Base-by-base conservation (phyloP, 2,113 vertebrate genomes). In the Corythoichthys intestinalis region DNA sequence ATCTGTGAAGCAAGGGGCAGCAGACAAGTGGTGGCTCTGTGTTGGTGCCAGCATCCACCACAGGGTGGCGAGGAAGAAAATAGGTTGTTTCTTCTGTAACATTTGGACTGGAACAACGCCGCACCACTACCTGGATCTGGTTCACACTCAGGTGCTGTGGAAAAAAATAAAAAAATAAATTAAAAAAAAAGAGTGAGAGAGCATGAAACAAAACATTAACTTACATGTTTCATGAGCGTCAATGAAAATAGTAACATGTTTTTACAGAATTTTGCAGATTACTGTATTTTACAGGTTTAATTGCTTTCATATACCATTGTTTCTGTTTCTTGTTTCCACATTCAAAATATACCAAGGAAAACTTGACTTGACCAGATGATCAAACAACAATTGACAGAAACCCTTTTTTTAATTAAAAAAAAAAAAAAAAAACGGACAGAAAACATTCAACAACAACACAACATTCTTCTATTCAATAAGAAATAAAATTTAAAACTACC, bases 11-110 rank as follows among this genome's bases (percentile, higher is more conserved):
- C 72, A 89, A 86, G 3, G 86, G 87, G 47, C 88, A 83, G 76
- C 80, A 83, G 66, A 74, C 57, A 62, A 90, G 74, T 0, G 78
- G 89, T 0, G 88, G 90, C 59, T 92, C 91, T n/a, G 89, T 92
- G 82, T 92, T 91, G 56, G 90, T 91, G 69, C 84, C 85, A 1
- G 89, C 87, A 2, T 92, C 90, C 58, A 86, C 89, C 57, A 86
- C 71, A 1, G 82, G 79, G 65, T 79, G 81, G 38, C 83, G 86
- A 28, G 88, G 88, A 63, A 91, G 76, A 68, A 90, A 90, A 72
- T 85, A 89, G 10, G 84, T 84, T 0, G 86, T 89, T 77, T 92
- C 90, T 72, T 91, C 89, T 0, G 88, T 91, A 49, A 90, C 66
- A 49, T 87, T 88, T 62, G 91, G 90, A 72, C 57, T 91, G n/a